phyloP scores from a whole-genome alignment of 2,888 invertebrate genomes.

The Limenitis camilla region DNA sequence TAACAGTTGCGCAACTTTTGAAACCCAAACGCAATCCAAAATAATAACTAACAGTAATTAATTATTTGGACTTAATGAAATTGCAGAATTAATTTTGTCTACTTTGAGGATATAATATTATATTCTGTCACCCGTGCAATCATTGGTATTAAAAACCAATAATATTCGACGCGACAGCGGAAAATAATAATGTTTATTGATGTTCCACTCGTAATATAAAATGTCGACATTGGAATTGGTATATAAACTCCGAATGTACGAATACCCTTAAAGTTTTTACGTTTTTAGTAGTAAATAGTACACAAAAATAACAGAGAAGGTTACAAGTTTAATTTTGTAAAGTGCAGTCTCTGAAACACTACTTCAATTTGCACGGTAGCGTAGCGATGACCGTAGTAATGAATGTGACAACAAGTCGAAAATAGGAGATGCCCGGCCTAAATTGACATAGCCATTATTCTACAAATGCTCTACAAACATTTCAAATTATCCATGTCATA shows the following conservation, averaged over 20 bases:
- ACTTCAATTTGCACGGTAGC: not conserved
- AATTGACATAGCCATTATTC: slow-evolving; percentile 11
- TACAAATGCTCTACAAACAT: slow-evolving; percentile 8
- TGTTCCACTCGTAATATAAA: too few relatives aligned
- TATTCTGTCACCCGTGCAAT: not conserved
- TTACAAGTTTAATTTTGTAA: not conserved
- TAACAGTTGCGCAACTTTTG: too few relatives aligned
- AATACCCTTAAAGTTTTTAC: too few relatives aligned
- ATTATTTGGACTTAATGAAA: too few relatives aligned
- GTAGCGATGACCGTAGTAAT: slow-evolving; percentile 6
- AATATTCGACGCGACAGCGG: slow-evolving; percentile 1
- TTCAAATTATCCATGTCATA: slow-evolving; percentile 11
- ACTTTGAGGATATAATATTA: not conserved
- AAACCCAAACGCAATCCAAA: too few relatives aligned
- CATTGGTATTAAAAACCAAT: slow-evolving; percentile 11
- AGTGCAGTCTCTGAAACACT: not conserved
- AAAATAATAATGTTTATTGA: slow-evolving; percentile 5
- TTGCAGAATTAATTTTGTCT: too few relatives aligned
- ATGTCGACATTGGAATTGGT: too few relatives aligned
- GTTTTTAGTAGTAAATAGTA: too few relatives aligned
- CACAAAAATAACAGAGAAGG: not conserved
- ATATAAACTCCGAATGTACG: too few relatives aligned
- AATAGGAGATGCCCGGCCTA: slow-evolving; percentile 6
- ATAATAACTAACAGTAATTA: too few relatives aligned
- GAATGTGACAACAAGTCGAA: slow-evolving; percentile 12